phyloP scores from a whole-genome alignment of 2,888 invertebrate species.

The Lobophora halterata region DNA sequence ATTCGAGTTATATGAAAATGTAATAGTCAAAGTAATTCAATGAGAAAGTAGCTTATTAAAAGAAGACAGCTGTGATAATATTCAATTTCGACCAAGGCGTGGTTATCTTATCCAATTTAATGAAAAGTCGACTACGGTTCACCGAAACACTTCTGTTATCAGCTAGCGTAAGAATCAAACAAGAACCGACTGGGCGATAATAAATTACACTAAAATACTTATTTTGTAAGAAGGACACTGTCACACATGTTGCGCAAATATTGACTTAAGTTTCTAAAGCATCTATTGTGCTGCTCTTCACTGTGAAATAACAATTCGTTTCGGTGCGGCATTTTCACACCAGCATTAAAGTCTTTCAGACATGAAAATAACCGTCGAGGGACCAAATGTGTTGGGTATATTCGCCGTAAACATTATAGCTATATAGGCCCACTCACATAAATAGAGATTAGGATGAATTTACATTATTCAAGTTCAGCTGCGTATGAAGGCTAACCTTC shows the following conservation, averaged over 20 bases:
- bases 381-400: slow-evolving; percentile 17
- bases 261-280: slow-evolving; percentile 20
- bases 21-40: no score
- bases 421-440: slow-evolving; percentile 38
- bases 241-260: slow-evolving; percentile 19
- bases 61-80: no score
- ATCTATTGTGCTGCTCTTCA: slow-evolving; percentile 17
- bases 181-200: slow-evolving; percentile 7
- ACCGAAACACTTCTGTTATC: no score
- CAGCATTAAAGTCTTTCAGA: slow-evolving; percentile 17
- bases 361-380: slow-evolving; percentile 19
- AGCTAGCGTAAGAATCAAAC: slow-evolving; percentile 3
- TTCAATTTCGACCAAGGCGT: no score
- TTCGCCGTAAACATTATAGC: slow-evolving; percentile 34
- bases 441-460: slow-evolving; percentile 47
- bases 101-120: no score
- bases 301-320: slow-evolving; percentile 23
- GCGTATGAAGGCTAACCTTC: slow-evolving; percentile 27
- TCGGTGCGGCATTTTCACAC: slow-evolving; percentile 18
- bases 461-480: slow-evolving; percentile 49
- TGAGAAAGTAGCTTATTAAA: no score
- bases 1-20: no score
- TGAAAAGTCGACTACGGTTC: no score
- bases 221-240: slow-evolving; percentile 11
- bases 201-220: slow-evolving; percentile 7